These are phyloP conservation scores for Ecdyonurus torrentis DNA, from an alignment of 2,888 invertebrate genomes.

Conservation along the genomic window DNA sequence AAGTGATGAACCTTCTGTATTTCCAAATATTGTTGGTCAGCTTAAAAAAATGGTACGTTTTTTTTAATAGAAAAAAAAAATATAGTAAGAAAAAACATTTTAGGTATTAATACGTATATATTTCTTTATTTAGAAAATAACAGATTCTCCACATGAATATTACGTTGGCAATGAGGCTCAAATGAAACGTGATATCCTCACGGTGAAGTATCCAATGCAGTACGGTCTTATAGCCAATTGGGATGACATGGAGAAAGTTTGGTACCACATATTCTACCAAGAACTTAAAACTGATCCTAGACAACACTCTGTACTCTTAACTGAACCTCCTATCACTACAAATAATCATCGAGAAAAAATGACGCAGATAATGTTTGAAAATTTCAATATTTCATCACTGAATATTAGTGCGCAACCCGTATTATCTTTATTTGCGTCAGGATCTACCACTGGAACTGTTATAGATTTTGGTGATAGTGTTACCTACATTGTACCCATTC, in stretches of 20 bases:
- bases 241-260: slow-evolving; percentile 26
- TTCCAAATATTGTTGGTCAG: slow-evolving; percentile 53
- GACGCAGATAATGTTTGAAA: slow-evolving; percentile 87
- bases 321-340: slow-evolving; percentile 86
- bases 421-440: slow-evolving; percentile 81
- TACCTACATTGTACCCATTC: slow-evolving; percentile 84
- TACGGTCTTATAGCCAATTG: slow-evolving; percentile 23
- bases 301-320: slow-evolving; percentile 59
- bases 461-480: slow-evolving; percentile 87
- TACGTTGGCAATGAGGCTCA: slow-evolving; percentile 36
- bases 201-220: slow-evolving; percentile 22
- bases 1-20: slow-evolving; percentile 55
- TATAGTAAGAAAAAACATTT: too few relatives aligned
- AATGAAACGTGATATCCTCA: slow-evolving; percentile 27
- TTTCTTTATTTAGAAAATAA: too few relatives aligned
- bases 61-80: background rate
- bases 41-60: slow-evolving; percentile 45
- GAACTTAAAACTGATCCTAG: slow-evolving; percentile 27
- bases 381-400: slow-evolving; percentile 83
- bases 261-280: slow-evolving; percentile 29
- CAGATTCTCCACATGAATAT: too few relatives aligned
- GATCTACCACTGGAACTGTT: slow-evolving; percentile 86
- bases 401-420: slow-evolving; percentile 90
- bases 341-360: slow-evolving; percentile 93
- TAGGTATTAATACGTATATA: too few relatives aligned